Conservation (phyloP, 2,113 vertebrate species). For the Muntiacus reevesi region DNA sequence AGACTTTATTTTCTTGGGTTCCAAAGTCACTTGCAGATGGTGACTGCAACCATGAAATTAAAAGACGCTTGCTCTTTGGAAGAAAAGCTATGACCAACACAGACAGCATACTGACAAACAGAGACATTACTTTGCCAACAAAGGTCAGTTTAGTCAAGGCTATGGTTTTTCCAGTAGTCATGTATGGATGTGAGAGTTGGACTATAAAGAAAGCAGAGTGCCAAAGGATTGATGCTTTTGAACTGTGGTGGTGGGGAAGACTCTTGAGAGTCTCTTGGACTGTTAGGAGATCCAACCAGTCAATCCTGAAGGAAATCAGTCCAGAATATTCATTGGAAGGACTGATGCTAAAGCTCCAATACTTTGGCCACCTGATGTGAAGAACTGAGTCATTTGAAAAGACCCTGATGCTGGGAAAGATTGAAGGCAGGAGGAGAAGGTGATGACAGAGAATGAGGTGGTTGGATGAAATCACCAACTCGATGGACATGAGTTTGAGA, state of each 20-base stretch:
- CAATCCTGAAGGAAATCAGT: neutral
- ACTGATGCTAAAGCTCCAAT: neutral
- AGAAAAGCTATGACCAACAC: neutral
- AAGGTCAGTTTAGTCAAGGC: neutral
- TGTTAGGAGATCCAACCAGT: neutral
- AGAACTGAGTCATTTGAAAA: neutral
- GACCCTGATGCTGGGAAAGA: neutral
- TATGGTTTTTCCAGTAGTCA: neutral
- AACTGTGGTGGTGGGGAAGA: neutral
- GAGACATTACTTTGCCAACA: neutral
- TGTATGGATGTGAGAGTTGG: neutral
- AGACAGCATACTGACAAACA: neutral
- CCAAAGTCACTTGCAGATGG: neutral
- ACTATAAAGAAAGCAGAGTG: neutral
- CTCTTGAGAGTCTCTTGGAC: neutral
- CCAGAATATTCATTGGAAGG: neutral
- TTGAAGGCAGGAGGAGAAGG: neutral
- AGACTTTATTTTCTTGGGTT: neutral
- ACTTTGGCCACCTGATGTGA: neutral
- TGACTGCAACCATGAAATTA: neutral
- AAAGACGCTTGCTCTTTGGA: neutral
- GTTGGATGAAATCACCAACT: neutral
- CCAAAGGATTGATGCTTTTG: neutral
- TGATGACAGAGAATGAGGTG: neutral
- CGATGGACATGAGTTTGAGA: neutral